Evolutionary conservation across 2,797 vertebrate species (phyloP).

Genomic region (Lagorchestes hirsutus): DNA sequence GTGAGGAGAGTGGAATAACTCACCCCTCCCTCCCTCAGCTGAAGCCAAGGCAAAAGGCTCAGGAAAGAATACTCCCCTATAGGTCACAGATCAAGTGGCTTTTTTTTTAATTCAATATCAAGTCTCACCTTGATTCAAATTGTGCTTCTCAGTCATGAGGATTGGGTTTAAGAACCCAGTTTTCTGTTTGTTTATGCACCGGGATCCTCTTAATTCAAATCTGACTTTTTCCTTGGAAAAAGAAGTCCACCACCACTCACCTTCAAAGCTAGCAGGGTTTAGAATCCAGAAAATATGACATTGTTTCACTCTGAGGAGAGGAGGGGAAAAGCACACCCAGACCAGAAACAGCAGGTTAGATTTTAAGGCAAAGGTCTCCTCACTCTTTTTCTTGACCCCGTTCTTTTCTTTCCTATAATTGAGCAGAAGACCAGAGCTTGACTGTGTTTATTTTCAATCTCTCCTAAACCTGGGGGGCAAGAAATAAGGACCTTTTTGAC

Average conservation of each 20-base stretch:
- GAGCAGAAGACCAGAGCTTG: background rate
- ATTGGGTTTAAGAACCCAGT: background rate
- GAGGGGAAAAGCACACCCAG: background rate
- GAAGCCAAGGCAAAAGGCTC: background rate
- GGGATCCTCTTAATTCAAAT: background rate
- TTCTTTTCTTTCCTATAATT: background rate
- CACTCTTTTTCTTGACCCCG: background rate
- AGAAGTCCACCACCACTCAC: background rate
- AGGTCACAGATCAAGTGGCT: background rate
- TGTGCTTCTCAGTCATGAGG: background rate
- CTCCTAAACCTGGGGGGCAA: background rate
- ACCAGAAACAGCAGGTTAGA: background rate
- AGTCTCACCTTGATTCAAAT: background rate
- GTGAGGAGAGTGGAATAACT: background rate
- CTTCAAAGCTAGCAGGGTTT: background rate
- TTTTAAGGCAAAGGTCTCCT: background rate
- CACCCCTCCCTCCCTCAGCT: background rate
- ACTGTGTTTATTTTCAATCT: background rate
- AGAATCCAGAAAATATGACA: background rate
- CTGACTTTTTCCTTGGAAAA: background rate
- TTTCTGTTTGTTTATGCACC: background rate
- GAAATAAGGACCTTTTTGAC: background rate
- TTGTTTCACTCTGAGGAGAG: background rate
- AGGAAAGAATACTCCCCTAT: background rate
- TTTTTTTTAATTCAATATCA: background rate